Conservation (phyloP, 2,113 vertebrate species). For the Dromaius novaehollandiae region DNA sequence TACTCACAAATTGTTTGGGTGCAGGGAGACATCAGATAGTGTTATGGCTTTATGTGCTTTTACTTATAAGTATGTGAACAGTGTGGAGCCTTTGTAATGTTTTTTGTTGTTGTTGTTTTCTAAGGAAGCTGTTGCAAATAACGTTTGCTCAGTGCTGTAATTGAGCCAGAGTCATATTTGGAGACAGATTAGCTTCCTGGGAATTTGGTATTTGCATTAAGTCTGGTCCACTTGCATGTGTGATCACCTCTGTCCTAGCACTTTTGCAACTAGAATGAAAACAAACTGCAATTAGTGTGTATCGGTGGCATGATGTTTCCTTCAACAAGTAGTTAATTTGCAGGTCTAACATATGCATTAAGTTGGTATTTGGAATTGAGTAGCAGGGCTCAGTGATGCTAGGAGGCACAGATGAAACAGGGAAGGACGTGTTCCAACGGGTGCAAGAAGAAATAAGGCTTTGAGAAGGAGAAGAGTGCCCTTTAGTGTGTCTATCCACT, state of each 20-base stretch:
- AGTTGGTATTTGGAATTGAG: neutral
- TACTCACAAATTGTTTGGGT: neutral
- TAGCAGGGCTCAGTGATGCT: neutral
- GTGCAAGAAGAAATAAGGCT: neutral
- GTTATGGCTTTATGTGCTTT: neutral
- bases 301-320: neutral
- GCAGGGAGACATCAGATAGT: neutral
- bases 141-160: constrained; percentile 12
- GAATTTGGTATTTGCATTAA: neutral
- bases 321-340: neutral
- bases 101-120: neutral
- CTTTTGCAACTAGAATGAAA: neutral
- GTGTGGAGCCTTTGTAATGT: neutral
- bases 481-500: fast-evolving
- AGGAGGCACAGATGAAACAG: fast-evolving
- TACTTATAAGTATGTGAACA: neutral
- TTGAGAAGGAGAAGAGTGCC: neutral
- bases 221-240: neutral
- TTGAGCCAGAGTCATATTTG: neutral
- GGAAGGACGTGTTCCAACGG: neutral
- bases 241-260: neutral
- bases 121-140: neutral
- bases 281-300: neutral
- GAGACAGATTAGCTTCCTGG: neutral
- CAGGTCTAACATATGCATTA: fast-evolving